Conservation (phyloP, 2,888 invertebrate genomes). For the Hydriomena furcata region DNA sequence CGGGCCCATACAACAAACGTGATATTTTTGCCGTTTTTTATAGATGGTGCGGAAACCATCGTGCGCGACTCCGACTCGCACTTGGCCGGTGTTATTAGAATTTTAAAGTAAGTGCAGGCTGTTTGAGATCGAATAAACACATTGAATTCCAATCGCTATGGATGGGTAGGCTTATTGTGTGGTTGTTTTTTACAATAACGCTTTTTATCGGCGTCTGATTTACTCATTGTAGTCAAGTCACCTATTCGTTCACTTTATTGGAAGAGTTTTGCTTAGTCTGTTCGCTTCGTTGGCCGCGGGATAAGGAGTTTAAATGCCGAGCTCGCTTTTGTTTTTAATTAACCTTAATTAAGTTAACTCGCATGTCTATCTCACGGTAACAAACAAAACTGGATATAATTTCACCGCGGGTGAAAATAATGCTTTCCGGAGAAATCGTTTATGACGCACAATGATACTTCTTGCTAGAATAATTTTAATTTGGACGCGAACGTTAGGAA, state of each 20-base stretch:
- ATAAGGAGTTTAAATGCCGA: slow-evolving; percentile 31
- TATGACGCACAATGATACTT: slow-evolving; percentile 23
- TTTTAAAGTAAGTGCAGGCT: background rate
- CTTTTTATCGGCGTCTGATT: slow-evolving; percentile 24
- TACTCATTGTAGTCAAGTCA: slow-evolving; percentile 21
- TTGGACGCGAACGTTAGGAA: background rate
- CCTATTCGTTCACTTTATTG: slow-evolving; percentile 24
- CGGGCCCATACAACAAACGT: too few species aligned
- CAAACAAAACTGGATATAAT: slow-evolving; percentile 52
- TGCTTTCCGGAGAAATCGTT: slow-evolving; percentile 39
- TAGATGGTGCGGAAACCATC: too few species aligned
- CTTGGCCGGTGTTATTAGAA: too few species aligned
- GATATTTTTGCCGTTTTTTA: too few species aligned
- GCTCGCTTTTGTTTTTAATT: slow-evolving; percentile 59
- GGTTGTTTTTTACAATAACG: slow-evolving; percentile 15
- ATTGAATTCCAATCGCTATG: slow-evolving; percentile 21
- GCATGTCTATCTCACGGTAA: slow-evolving; percentile 58
- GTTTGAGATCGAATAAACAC: slow-evolving; percentile 21
- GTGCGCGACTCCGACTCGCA: too few species aligned
- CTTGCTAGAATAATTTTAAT: slow-evolving; percentile 20
- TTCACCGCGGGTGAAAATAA: slow-evolving; percentile 41
- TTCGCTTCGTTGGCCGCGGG: slow-evolving; percentile 36
- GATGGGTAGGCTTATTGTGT: slow-evolving; percentile 20
- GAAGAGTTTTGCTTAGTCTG: slow-evolving; percentile 11
- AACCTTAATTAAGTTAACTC: slow-evolving; percentile 68